Conservation (phyloP, 2,888 invertebrate genomes). For the Dusona sp. region DNA sequence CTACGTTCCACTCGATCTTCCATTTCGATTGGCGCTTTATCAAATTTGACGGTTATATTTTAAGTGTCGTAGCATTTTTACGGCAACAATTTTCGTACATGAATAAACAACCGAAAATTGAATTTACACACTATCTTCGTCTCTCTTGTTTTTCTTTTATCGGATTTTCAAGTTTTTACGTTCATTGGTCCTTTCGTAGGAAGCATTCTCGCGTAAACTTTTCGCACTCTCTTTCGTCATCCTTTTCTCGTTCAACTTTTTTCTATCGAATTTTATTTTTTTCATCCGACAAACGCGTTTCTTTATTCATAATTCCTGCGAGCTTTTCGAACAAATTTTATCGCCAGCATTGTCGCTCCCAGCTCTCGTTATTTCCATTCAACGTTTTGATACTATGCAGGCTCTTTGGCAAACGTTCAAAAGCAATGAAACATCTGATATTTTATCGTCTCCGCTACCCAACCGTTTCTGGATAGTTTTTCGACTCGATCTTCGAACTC, state of each 20-base stretch:
- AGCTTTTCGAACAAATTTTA: constrained; percentile 34
- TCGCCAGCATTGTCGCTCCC: not conserved
- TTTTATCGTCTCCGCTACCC: constrained; percentile 41
- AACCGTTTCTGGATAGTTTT: constrained; percentile 9
- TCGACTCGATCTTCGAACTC: constrained; percentile 4
- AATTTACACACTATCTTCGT: constrained; percentile 30
- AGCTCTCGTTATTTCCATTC: constrained; percentile 47
- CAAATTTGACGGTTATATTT: constrained; percentile 64
- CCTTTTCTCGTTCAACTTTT: constrained; percentile 11
- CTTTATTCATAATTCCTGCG: constrained; percentile 40
- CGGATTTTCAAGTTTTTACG: not conserved
- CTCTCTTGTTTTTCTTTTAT: constrained; percentile 31
- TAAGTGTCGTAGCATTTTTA: constrained; percentile 38
- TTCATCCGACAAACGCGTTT: not conserved
- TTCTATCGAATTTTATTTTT: constrained; percentile 2
- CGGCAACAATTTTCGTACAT: constrained; percentile 8
- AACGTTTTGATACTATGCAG: constrained; percentile 12
- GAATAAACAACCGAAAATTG: constrained; percentile 45
- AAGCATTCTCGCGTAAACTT: constrained; percentile 38
- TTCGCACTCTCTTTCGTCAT: not conserved
- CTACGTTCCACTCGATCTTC: constrained; percentile 26
- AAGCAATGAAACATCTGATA: constrained; percentile 48
- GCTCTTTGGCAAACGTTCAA: constrained; percentile 55
- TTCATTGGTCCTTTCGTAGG: not conserved
- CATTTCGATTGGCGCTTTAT: constrained; percentile 55